Conservation (phyloP, 2,888 invertebrate species). For the Deilephila elpenor region DNA sequence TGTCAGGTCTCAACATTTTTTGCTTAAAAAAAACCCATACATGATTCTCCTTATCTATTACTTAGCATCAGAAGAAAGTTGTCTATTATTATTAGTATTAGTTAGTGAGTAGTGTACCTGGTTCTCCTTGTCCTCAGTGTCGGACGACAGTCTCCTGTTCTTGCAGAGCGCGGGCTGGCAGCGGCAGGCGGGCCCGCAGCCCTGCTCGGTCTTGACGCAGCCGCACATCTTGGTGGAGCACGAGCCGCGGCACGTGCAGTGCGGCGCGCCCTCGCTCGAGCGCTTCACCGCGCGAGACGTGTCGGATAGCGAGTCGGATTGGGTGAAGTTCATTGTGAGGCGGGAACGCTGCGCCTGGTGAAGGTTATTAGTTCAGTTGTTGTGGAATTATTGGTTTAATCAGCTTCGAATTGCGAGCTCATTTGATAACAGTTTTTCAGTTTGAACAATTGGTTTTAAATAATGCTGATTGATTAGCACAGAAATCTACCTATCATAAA, state of each 20-base stretch:
- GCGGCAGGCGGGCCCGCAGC: slow-evolving; percentile 80
- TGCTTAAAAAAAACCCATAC: slow-evolving; percentile 31
- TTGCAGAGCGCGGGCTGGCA: slow-evolving; percentile 78
- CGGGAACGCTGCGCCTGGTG: slow-evolving; percentile 71
- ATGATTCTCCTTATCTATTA: slow-evolving; percentile 69
- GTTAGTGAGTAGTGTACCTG: slow-evolving; percentile 36
- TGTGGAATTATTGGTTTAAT: too few relatives aligned
- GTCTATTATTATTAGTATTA: too few relatives aligned
- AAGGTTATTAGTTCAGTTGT: neutral
- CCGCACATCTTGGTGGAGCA: slow-evolving; percentile 85
- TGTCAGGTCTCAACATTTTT: neutral
- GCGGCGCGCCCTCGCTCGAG: slow-evolving; percentile 82
- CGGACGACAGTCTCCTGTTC: slow-evolving; percentile 58
- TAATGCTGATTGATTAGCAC: too few relatives aligned
- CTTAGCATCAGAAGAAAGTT: slow-evolving; percentile 58
- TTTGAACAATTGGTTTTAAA: too few relatives aligned
- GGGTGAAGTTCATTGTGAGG: slow-evolving; percentile 72
- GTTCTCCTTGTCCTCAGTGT: slow-evolving; percentile 75
- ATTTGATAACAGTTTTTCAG: too few relatives aligned
- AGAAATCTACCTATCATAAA: too few relatives aligned
- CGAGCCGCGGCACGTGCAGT: slow-evolving; percentile 86
- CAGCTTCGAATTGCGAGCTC: too few relatives aligned
- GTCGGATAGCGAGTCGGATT: slow-evolving; percentile 34
- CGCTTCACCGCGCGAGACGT: slow-evolving; percentile 73
- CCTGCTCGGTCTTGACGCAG: slow-evolving; percentile 80